These are phyloP conservation scores for Paramisgurnus dabryanus DNA, from an alignment of 2,113 vertebrate species.

Conservation along the genomic window DNA sequence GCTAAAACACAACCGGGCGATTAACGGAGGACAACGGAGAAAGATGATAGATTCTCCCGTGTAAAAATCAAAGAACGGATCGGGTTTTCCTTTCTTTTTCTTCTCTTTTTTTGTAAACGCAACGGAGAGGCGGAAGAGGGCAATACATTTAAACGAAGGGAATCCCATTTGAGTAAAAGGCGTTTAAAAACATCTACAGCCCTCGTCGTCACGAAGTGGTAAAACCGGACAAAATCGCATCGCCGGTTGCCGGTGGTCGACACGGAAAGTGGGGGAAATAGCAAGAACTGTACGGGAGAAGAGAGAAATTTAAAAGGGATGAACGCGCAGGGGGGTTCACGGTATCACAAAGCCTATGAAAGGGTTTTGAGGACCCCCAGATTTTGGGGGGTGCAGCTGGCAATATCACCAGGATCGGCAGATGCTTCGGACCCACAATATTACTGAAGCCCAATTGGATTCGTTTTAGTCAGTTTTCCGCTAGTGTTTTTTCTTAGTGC, in stretches of 20 bases:
- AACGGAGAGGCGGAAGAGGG: slow-evolving; percentile 73
- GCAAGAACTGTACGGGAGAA: slow-evolving; percentile 58
- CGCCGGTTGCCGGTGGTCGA: slow-evolving; percentile 50
- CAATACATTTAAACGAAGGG: slow-evolving; percentile 59
- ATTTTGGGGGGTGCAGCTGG: slow-evolving; percentile 61
- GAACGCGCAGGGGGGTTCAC: slow-evolving; percentile 69
- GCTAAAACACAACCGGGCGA: background rate
- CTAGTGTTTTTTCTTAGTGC: slow-evolving; percentile 48
- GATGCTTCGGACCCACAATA: slow-evolving; percentile 63
- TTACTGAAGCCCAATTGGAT: slow-evolving; percentile 54
- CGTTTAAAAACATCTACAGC: slow-evolving; percentile 30
- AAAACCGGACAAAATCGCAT: slow-evolving; percentile 60
- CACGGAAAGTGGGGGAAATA: slow-evolving; percentile 41
- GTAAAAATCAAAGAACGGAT: slow-evolving; percentile 69
- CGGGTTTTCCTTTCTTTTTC: slow-evolving; percentile 7
- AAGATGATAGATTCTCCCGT: slow-evolving; percentile 50
- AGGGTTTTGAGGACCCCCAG: slow-evolving; percentile 66
- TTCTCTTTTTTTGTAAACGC: slow-evolving; percentile 66
- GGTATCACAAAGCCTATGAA: slow-evolving; percentile 76
- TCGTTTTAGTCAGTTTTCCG: slow-evolving; percentile 58
- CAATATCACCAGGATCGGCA: slow-evolving; percentile 58
- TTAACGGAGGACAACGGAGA: slow-evolving; percentile 2
- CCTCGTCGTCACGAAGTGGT: slow-evolving; percentile 28
- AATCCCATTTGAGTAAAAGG: slow-evolving; percentile 64
- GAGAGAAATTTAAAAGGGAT: slow-evolving; percentile 70